Conservation (phyloP, 2,113 vertebrate species). For the Morone chrysops region DNA sequence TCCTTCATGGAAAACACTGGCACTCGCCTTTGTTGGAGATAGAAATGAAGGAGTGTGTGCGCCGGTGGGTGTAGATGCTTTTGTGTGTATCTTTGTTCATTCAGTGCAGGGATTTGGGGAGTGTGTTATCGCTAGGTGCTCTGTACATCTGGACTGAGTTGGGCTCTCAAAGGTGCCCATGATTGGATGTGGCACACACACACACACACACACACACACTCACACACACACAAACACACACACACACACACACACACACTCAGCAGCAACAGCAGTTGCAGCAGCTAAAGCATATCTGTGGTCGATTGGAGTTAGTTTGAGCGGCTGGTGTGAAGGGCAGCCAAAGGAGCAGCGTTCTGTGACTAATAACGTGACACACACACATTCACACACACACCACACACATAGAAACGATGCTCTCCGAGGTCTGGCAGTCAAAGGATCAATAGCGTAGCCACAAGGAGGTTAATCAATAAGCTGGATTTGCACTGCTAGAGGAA, state of each 20-base stretch:
- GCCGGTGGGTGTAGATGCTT: slow-evolving; percentile 2
- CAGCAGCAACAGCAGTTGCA: slow-evolving; percentile 18
- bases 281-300: slow-evolving; percentile 55
- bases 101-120: slow-evolving; percentile 55
- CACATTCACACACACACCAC: slow-evolving; percentile 23
- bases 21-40: slow-evolving; percentile 50
- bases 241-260: slow-evolving; percentile 1
- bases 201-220: slow-evolving; percentile 10
- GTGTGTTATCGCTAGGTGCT: slow-evolving; percentile 66
- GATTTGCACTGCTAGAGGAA: slow-evolving; percentile 65
- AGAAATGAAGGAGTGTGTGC: slow-evolving; percentile 40
- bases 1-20: slow-evolving; percentile 64
- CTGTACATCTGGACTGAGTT: slow-evolving; percentile 64
- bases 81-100: slow-evolving; percentile 48
- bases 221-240: slow-evolving; percentile 18
- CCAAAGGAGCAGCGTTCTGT: slow-evolving; percentile 66
- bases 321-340: slow-evolving; percentile 70
- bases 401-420: slow-evolving; percentile 29
- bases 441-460: slow-evolving; percentile 66
- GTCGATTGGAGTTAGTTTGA: slow-evolving; percentile 65
- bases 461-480: slow-evolving; percentile 71
- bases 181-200: slow-evolving; percentile 51
- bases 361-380: slow-evolving; percentile 61
- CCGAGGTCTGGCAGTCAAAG: slow-evolving; percentile 54
- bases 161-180: slow-evolving; percentile 56